These are phyloP conservation scores for Mimachlamys varia DNA, from an alignment of 2,888 invertebrate genomes.

Conservation along the genomic window DNA sequence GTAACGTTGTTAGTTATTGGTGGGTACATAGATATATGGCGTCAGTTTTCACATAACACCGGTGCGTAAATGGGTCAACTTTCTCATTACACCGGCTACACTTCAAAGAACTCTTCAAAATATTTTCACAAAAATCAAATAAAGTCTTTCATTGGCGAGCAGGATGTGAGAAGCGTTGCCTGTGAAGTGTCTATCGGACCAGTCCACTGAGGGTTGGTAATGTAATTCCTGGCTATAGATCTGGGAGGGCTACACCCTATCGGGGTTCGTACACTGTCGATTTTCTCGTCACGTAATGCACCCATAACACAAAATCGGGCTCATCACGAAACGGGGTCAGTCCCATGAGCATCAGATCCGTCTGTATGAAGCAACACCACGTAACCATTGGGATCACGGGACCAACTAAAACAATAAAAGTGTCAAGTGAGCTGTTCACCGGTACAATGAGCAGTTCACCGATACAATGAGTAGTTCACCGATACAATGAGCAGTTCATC, in stretches of 20 bases:
- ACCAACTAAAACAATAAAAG: not conserved
- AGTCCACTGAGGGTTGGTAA: not conserved
- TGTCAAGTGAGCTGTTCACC: too few relatives aligned
- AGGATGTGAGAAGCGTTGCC: slow-evolving; percentile 3
- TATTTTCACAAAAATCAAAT: slow-evolving; percentile 14
- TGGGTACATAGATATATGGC: not conserved
- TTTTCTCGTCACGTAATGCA: not conserved
- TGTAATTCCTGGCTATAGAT: slow-evolving; percentile 15
- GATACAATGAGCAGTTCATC: too few relatives aligned
- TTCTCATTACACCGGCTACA: slow-evolving; percentile 7
- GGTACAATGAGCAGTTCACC: too few relatives aligned
- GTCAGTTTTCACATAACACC: not conserved
- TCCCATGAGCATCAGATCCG: not conserved
- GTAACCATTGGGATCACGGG: not conserved
- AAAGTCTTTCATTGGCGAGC: not conserved
- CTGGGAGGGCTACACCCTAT: not conserved
- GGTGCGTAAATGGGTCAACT: not conserved
- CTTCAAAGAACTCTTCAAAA: not conserved
- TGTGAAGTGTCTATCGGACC: not conserved
- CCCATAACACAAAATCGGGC: not conserved
- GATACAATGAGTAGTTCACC: too few relatives aligned
- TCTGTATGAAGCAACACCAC: too few relatives aligned
- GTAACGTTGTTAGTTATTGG: not conserved
- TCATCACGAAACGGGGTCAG: not conserved
- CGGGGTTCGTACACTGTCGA: not conserved